Evolutionary conservation across 2,113 vertebrate genomes (phyloP).

Genomic region (Myiagra hebetior): DNA sequence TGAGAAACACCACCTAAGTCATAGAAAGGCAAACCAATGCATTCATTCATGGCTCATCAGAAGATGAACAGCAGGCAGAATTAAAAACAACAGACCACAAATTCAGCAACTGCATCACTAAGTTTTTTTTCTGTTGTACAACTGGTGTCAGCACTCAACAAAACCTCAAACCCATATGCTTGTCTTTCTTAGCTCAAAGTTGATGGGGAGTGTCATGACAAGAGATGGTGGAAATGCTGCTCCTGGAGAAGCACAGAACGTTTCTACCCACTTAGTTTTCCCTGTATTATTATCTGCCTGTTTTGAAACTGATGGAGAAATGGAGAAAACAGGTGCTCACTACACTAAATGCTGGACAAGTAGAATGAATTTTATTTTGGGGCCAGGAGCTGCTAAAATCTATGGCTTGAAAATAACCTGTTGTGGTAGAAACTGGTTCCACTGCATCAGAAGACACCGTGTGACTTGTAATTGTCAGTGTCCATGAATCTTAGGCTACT

Average conservation of each 20-base stretch:
- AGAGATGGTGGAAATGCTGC: not conserved
- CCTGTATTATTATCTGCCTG: not conserved
- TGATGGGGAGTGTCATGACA: fast-evolving
- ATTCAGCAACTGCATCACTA: not conserved
- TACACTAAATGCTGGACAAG: not conserved
- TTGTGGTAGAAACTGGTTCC: not conserved
- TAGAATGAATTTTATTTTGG: not conserved
- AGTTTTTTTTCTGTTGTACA: not conserved
- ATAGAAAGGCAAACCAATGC: not conserved
- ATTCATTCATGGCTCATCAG: not conserved
- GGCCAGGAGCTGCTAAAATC: not conserved
- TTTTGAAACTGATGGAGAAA: not conserved
- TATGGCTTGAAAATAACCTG: not conserved
- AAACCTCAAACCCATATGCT: not conserved
- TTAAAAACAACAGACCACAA: not conserved
- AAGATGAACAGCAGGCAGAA: not conserved
- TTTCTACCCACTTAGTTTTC: not conserved
- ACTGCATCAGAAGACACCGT: not conserved
- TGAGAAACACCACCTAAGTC: not conserved
- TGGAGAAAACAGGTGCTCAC: not conserved
- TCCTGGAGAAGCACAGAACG: not conserved
- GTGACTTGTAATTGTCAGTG: not conserved
- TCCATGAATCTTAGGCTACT: not conserved
- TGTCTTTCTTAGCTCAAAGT: not conserved
- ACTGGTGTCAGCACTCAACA: not conserved